These are phyloP conservation scores for Drosophila trapezifrons DNA, from an alignment of 1,140 invertebrate genomes.

Conservation along the genomic window DNA sequence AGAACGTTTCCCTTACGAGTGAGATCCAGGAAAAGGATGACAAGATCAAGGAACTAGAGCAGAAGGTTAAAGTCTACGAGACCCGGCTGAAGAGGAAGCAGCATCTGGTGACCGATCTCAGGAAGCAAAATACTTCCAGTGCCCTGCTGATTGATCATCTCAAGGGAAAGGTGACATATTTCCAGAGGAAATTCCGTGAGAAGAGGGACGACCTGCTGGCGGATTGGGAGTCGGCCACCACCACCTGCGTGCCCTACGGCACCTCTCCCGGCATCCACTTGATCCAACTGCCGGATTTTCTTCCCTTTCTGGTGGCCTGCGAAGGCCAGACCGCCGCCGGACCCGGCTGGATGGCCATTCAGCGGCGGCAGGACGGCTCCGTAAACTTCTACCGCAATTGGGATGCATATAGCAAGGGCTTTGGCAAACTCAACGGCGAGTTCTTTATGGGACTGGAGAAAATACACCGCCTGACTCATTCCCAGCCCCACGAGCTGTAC, in stretches of 20 bases:
- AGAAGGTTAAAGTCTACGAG: conserved; percentile 53
- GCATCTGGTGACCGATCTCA: conserved; percentile 37
- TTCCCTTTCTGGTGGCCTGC: conserved; percentile 62
- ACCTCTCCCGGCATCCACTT: conserved; percentile 51
- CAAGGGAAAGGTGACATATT: conserved; percentile 20
- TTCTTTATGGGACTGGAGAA: conserved; percentile 88
- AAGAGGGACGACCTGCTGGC: conserved; percentile 67
- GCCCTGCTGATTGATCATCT: conserved; percentile 41
- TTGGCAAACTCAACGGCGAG: conserved; percentile 87
- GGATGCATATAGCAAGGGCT: conserved; percentile 87
- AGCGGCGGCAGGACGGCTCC: conserved; percentile 87
- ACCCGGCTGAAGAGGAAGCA: conserved; percentile 59
- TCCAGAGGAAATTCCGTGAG: conserved; percentile 49
- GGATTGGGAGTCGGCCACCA: conserved; percentile 66
- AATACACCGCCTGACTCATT: conserved; percentile 85
- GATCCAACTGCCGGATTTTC: conserved; percentile 55
- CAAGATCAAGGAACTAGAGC: conserved; percentile 47
- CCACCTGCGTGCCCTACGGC: conserved; percentile 52
- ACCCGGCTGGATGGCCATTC: conserved; percentile 87
- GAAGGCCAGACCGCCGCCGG: conserved; percentile 53
- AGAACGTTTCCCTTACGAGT: conserved; percentile 21
- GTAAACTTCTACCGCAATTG: conserved; percentile 88
- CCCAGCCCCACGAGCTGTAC: conserved; percentile 86
- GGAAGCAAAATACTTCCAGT: conserved; percentile 47
- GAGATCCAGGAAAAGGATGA: conserved; percentile 34